Evolutionary conservation across 37 sponge, comb jelly and placozoan genomes (phyloP).

Genomic region (Diacarnus erythraeanus): DNA sequence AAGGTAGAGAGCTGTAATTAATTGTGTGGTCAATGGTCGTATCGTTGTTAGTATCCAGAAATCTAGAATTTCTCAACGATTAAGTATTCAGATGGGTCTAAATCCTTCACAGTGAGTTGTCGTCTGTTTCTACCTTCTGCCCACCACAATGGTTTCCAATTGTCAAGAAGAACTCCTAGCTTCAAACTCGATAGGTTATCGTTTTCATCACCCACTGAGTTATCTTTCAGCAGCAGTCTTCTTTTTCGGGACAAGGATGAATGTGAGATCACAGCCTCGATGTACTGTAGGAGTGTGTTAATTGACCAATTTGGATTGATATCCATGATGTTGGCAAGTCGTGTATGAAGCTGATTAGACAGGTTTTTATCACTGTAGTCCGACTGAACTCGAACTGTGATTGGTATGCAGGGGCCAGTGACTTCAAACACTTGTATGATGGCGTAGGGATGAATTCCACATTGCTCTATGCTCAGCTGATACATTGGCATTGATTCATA

Average conservation of each 20-base stretch:
- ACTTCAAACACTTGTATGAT: constrained; percentile 57
- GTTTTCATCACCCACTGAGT: neutral
- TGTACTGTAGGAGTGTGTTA: constrained; percentile 39
- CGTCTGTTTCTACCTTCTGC: neutral
- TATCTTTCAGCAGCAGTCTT: constrained; percentile 8
- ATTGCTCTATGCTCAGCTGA: constrained; percentile 14
- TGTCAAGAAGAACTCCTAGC: constrained; percentile 27
- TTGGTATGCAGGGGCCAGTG: constrained; percentile 55
- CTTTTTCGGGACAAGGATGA: neutral
- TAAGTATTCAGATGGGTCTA: constrained; percentile 33
- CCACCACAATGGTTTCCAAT: constrained; percentile 61
- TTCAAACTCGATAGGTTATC: constrained; percentile 7
- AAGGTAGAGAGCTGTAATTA: too few species aligned
- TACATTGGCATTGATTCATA: constrained; percentile 59
- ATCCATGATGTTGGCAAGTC: constrained; percentile 55
- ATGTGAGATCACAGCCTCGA: constrained; percentile 52
- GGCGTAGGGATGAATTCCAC: constrained; percentile 27
- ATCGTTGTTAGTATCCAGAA: too few species aligned
- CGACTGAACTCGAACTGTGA: constrained; percentile 14
- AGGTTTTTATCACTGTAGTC: neutral
- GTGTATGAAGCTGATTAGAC: neutral
- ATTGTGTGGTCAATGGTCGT: too few species aligned
- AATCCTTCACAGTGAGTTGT: constrained; percentile 21
- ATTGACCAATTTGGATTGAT: constrained; percentile 60
- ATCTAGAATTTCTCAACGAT: constrained; percentile 34